These are phyloP conservation scores for Anthopleura sola DNA, from an alignment of 64 coral and sea anemone species.

Conservation along the genomic window DNA sequence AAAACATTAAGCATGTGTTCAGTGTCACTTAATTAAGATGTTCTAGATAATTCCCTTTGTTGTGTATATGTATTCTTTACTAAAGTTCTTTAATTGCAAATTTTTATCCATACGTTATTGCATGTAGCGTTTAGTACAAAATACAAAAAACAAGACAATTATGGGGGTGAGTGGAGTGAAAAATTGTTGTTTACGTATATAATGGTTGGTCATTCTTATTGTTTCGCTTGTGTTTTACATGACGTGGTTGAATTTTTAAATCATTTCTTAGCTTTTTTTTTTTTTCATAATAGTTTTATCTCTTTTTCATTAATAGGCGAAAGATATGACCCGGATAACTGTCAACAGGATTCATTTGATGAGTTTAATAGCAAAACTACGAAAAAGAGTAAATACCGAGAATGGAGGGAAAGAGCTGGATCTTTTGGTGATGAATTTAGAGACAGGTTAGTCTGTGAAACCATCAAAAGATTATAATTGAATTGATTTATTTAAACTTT, in stretches of 20 bases:
- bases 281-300: neutral
- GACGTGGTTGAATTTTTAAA: neutral
- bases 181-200: neutral
- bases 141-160: conserved; percentile 13
- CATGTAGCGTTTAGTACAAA: neutral
- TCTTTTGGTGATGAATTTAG: conserved; percentile 73
- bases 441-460: conserved; percentile 41
- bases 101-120: neutral
- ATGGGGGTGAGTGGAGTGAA: neutral
- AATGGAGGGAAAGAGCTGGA: conserved; percentile 80
- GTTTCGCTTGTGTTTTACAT: neutral
- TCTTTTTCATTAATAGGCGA: conserved; percentile 58
- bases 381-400: conserved; percentile 74
- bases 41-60: neutral
- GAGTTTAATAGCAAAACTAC: conserved; percentile 90
- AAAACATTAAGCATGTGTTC: neutral
- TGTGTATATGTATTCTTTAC: neutral
- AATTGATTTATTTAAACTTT: neutral
- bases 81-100: neutral
- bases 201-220: neutral
- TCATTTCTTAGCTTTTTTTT: neutral
- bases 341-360: conserved; percentile 81
- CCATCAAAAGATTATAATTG: neutral
- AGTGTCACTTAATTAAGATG: neutral
- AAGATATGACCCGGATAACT: conserved; percentile 50